Evolutionary conservation across 2,113 vertebrate species (phyloP).

Genomic region (Apistogramma diplotaenia): DNA sequence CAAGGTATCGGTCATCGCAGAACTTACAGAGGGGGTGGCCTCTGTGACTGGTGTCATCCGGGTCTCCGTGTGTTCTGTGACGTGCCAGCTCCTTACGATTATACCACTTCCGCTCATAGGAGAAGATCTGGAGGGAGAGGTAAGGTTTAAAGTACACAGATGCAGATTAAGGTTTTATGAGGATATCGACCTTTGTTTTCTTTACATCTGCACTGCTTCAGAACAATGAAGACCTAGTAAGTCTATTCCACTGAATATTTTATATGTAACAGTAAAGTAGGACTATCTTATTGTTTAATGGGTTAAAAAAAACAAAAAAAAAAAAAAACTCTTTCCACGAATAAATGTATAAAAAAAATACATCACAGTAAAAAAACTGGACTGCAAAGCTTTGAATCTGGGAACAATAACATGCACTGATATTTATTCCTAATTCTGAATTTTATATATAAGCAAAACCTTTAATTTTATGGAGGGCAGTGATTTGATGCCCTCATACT

Average conservation of each 20-base stretch:
- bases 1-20: slow-evolving; percentile 93
- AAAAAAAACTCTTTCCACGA: background rate
- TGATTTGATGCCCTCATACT: background rate
- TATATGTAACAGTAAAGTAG: background rate
- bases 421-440: background rate
- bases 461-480: background rate
- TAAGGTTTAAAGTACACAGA: background rate
- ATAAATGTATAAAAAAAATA: background rate
- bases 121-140: slow-evolving; percentile 84
- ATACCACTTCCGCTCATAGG: slow-evolving; percentile 94
- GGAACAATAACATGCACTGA: too few relatives aligned
- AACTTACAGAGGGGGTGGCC: slow-evolving; percentile 98
- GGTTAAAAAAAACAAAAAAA: background rate
- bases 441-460: background rate
- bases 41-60: slow-evolving; percentile 93
- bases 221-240: too few relatives aligned
- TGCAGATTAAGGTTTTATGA: background rate
- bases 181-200: background rate
- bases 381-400: background rate
- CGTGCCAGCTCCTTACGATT: slow-evolving; percentile 92
- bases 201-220: background rate
- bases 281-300: too few relatives aligned
- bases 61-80: slow-evolving; percentile 92
- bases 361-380: background rate
- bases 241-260: too few relatives aligned